phyloP scores from a whole-genome alignment of 1,140 invertebrate species.

The Drosophila insularis region DNA sequence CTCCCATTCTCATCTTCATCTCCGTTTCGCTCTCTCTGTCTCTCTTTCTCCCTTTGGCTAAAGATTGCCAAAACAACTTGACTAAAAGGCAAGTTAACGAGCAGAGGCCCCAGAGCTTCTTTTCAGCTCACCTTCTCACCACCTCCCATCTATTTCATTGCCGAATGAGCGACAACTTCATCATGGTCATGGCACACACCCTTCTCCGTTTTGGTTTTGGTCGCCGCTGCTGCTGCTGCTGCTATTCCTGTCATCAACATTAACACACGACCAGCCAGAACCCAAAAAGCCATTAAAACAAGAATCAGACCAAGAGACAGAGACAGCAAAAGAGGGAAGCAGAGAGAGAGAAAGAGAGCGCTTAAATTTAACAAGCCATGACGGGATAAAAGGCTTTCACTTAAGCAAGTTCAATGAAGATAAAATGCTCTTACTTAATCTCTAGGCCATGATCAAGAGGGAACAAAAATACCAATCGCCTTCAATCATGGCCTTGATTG shows the following conservation, averaged over 20 bases:
- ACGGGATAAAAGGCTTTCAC: constrained; percentile 6
- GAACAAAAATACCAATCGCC: neutral
- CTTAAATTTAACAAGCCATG: constrained; percentile 11
- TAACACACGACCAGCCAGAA: constrained; percentile 55
- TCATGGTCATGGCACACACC: constrained; percentile 46
- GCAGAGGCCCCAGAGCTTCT: constrained; percentile 47
- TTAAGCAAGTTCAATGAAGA: constrained; percentile 38
- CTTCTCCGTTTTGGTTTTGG: constrained; percentile 3
- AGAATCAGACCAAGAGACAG: neutral
- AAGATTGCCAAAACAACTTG: constrained; percentile 76
- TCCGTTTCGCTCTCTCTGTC: neutral
- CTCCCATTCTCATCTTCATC: neutral
- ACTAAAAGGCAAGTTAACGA: constrained; percentile 75
- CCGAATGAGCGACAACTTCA: constrained; percentile 65
- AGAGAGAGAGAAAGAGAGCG: neutral
- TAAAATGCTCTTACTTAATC: constrained; percentile 50
- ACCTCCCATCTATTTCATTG: constrained; percentile 10
- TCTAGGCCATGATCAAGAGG: neutral
- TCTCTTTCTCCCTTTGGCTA: constrained; percentile 9
- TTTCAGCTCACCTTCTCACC: neutral
- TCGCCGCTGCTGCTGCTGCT: constrained; percentile 1
- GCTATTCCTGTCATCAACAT: constrained; percentile 58
- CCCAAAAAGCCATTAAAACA: constrained; percentile 8
- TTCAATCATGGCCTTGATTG: neutral
- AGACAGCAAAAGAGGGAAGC: neutral